Base-by-base conservation (phyloP, 2,113 vertebrate species). In the Suncus etruscus region DNA sequence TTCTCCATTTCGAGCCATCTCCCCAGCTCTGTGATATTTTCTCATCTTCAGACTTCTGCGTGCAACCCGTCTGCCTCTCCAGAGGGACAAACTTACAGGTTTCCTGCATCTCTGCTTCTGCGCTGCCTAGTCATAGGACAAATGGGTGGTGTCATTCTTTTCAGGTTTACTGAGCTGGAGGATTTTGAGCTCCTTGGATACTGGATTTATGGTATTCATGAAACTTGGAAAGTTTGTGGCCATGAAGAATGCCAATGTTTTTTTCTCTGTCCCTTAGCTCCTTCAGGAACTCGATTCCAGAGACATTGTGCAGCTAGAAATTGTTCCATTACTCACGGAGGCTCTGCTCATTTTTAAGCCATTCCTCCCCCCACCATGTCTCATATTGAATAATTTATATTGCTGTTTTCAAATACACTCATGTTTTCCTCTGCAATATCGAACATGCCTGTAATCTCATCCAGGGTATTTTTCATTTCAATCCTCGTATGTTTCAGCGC, bases 141-240 rank as follows among this genome's bases (percentile, higher is more conserved):
- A 12, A 0, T 83, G 54, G 25, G 51, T 16, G 25, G 32, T 20
- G 54, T 16, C 15, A 14, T 69, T 85, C 75, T 51, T 29, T 80
- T 83, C 15, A 27, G 81, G n/a, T 66, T 94, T 90, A 31, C 45
- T 76, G 70, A 86, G 29, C 20, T 66, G 8, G 25, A 92, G 32
- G 1, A 39, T 16, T 70, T 68, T 75, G 45, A 66, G 4, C 11
- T 58, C 94, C 61, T 77, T 65, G 25, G 48, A 63, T 68, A 48
- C 68, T 92, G 58, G 27, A 25, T 89, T 89, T 87, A 81, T 48
- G 81, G 31, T 80, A 74, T 91, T 91, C 15, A 11, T 68, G 51
- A 66, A 69, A 91, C 87, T 69, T 93, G 48, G 39, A 85, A 84
- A 85, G 29, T 77, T 54, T 69, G 25, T 91, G 61, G 68, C 11